Conservation (phyloP, 2,797 vertebrate species). For the Miichthys miiuy region DNA sequence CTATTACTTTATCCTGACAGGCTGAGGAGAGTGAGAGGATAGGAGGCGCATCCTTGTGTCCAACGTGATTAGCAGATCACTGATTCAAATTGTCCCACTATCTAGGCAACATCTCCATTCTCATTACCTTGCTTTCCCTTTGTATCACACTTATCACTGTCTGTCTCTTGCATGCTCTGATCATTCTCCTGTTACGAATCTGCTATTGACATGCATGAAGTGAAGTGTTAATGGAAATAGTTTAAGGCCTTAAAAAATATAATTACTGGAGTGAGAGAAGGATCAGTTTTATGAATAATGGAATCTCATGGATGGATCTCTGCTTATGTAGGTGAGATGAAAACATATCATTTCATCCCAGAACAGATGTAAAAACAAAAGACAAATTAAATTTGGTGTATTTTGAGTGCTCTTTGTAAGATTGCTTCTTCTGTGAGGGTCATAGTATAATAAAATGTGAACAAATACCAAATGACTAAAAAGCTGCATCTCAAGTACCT, state of each 20-base stretch:
- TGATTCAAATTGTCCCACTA: constrained; percentile 76
- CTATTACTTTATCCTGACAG: constrained; percentile 64
- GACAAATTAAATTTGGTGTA: constrained; percentile 31
- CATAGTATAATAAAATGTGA: constrained; percentile 46
- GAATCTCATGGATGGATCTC: constrained; percentile 56
- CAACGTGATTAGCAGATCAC: constrained; percentile 74
- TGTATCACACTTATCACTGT: constrained; percentile 53
- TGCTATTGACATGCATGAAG: constrained; percentile 64
- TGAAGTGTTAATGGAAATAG: constrained; percentile 70
- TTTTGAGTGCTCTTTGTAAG: constrained; percentile 17
- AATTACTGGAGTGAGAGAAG: constrained; percentile 59
- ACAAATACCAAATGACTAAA: constrained; percentile 31
- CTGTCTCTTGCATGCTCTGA: constrained; percentile 55
- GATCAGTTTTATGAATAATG: constrained; percentile 61
- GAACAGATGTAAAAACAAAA: constrained; percentile 47
- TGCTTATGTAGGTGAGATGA: constrained; percentile 31
- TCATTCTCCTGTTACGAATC: constrained; percentile 63
- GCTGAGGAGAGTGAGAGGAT: constrained; percentile 45
- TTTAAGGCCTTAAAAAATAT: constrained; percentile 60
- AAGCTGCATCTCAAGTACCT: constrained; percentile 34
- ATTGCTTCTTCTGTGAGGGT: constrained; percentile 37
- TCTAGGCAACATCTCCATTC: constrained; percentile 61
- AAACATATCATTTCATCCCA: constrained; percentile 42
- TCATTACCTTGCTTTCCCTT: constrained; percentile 36
- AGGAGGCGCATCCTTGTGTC: constrained; percentile 58